Evolutionary conservation across 1,140 invertebrate genomes (phyloP), one percentile per base, ranked within the genome.

Genomic region (Rhizoglyphus robini): DNA sequence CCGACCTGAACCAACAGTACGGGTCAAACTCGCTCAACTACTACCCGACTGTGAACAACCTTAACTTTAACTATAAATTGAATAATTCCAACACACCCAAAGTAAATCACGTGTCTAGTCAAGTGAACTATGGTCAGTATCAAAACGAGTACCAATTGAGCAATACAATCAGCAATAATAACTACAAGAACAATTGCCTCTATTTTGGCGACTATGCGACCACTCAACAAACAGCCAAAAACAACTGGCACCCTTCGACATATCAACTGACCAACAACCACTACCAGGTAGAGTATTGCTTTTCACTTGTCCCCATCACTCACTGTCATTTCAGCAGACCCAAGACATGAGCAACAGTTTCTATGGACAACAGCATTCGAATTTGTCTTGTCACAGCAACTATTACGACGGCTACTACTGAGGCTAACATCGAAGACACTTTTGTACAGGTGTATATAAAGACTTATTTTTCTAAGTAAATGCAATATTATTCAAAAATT

Each of bases 381-480:
- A 54, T 32, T 32, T 54, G 8, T 32, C 51, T 11, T 54, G 51
- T 20, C 51, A 54, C 23, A 20, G 23, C 8, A 54, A 54, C 31
- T 54, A 54, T 32, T 54, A 54, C 51, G 51, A 54, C 23, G 51
- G 51, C 8, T 54, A 54, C 20, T 54, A 54, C 20, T 54, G 51
- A 54, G 8, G 8, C 8, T 27, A 8, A 8, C 8, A 54, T 32
- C 23, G 23, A 20, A 11, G 8, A 54, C 8, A 54, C 8, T 23
- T 54, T 27, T 54, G 8, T 8, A 54, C 20, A 20, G 23, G 20
- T 54, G 51, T 54, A 54, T 15, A 54, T 54, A 27, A 23, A 54
- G 23, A 54, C 8, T 8, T 54, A 54, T 54, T 54, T 54, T 54
- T 54, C 23, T 54, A 46, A 15, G 41, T 46, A 46, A 46, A 46